Evolutionary conservation across 2,888 invertebrate genomes (phyloP).

Genomic region (Dryococelus australis): DNA sequence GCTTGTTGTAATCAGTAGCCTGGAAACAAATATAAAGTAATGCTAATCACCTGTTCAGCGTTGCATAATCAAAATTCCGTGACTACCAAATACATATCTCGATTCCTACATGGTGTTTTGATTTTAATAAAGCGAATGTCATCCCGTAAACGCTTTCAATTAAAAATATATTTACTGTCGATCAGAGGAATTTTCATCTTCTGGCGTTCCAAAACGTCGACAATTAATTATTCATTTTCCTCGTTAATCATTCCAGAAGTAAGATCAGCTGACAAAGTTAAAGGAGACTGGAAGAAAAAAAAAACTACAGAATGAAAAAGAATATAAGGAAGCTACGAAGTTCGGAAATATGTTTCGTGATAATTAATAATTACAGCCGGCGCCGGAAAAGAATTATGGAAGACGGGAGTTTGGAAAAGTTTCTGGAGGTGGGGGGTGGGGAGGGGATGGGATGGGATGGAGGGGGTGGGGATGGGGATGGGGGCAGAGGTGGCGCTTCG

Average conservation of each 20-base stretch:
- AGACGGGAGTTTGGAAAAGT: neutral
- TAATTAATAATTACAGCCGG: slow-evolving; percentile 10
- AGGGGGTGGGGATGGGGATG: neutral
- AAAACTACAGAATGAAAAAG: neutral
- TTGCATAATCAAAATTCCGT: no score
- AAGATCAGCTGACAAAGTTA: neutral
- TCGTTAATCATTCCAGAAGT: neutral
- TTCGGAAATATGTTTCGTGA: slow-evolving; percentile 16
- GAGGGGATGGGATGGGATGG: neutral
- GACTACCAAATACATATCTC: no score
- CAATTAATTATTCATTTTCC: neutral
- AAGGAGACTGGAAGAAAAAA: neutral
- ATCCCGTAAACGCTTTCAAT: no score
- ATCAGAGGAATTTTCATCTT: neutral
- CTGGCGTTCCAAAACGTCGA: neutral
- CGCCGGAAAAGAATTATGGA: neutral
- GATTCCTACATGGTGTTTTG: no score
- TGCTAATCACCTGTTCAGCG: no score
- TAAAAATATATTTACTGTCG: neutral
- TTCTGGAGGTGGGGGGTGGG: neutral
- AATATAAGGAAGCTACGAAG: neutral
- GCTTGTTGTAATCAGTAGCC: no score
- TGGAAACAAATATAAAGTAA: no score
- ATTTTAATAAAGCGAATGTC: no score
- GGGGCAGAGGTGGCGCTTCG: neutral